Base-by-base conservation (phyloP, 2,888 invertebrate species). In the Dryomyza anilis region DNA sequence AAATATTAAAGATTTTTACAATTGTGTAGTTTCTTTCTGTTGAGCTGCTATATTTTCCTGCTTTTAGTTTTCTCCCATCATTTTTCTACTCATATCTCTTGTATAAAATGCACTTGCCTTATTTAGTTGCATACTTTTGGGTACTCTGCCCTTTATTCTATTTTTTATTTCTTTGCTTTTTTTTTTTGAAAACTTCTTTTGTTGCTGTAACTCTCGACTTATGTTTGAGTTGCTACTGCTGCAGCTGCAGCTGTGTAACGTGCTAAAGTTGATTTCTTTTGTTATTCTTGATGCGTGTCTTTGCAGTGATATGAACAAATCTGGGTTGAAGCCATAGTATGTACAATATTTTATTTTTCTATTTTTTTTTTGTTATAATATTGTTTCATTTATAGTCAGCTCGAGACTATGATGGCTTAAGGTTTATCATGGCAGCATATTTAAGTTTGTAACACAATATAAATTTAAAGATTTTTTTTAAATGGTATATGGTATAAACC, bases 271-370 rank as follows among this genome's bases (percentile, higher is more conserved):
- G 30, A 12, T 53, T 16, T 33, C 19, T 14, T n/a, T 39, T 56
- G 56, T 56, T 36, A 14, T 23, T 39, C 25, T 23, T 57, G 5
- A 19, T 61, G 60, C 29, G 43, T 61, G 61, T 43, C 53, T 52
- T 61, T 61, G 43, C 43, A 61, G 25, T 36, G 60, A 61, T 61
- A 61, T 36, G 52, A 61, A 25, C 39, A 50, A 52, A 61, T 52
- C 60, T 36, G 60, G 27, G 52, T 52, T 59, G 58, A 16, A 46
- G 30, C 46, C 46, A 45, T 25, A 45, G 27, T 36, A 56, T 56
- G 14, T n/a, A 57, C 39, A 43, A 57, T 57, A 27, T 43, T 43
- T 16, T n/a, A n/a, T n/a, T n/a, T n/a, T n/a, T n/a, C n/a, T n/a
- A n/a, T n/a, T n/a, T n/a, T n/a, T n/a, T n/a, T n/a, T n/a, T n/a